Percentiles rank a stretch among this genome's conserved stretches.
Evolutionary conservation across 2,888 invertebrate species (phyloP).

Genomic region (Elmis aenea): DNA sequence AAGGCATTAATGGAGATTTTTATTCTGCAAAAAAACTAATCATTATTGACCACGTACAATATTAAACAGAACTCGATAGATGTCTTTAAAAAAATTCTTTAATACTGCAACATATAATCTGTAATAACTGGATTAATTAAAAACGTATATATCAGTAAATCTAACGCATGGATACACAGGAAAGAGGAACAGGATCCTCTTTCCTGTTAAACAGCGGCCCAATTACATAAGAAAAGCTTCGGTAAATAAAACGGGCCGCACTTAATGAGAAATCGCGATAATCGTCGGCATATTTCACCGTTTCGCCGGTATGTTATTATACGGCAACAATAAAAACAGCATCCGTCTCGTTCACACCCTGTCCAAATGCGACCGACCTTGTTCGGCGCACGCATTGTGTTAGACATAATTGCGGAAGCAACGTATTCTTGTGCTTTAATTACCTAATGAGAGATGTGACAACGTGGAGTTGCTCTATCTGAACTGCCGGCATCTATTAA

Average conservation of each 20-base stretch:
- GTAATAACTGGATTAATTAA: slow-evolving; percentile 28
- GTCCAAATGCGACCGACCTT: slow-evolving; percentile 13
- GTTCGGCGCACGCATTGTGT: slow-evolving; percentile 15
- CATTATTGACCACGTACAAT: too few relatives aligned
- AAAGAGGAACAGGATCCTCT: slow-evolving; percentile 10
- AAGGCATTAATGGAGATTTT: too few relatives aligned
- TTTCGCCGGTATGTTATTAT: slow-evolving; percentile 10
- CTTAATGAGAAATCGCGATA: slow-evolving; percentile 20
- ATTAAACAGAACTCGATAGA: too few relatives aligned
- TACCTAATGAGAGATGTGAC: slow-evolving; percentile 31
- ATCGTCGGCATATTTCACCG: slow-evolving; percentile 14
- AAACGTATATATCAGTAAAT: slow-evolving; percentile 27
- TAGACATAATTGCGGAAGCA: slow-evolving; percentile 47
- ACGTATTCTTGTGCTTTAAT: slow-evolving; percentile 47
- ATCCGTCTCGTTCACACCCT: slow-evolving; percentile 4
- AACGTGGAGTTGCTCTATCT: slow-evolving; percentile 12
- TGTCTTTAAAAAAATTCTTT: too few relatives aligned
- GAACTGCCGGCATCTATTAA: slow-evolving; percentile 10
- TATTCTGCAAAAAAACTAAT: too few relatives aligned
- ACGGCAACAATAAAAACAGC: slow-evolving; percentile 9
- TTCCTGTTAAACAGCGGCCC: slow-evolving; percentile 18
- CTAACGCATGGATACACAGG: slow-evolving; percentile 21
- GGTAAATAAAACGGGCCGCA: slow-evolving; percentile 18
- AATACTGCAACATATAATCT: too few relatives aligned
- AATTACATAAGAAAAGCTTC: slow-evolving; percentile 16